phyloP scores from a whole-genome alignment of 2,888 invertebrate genomes.

The Drosophila ezoana region DNA sequence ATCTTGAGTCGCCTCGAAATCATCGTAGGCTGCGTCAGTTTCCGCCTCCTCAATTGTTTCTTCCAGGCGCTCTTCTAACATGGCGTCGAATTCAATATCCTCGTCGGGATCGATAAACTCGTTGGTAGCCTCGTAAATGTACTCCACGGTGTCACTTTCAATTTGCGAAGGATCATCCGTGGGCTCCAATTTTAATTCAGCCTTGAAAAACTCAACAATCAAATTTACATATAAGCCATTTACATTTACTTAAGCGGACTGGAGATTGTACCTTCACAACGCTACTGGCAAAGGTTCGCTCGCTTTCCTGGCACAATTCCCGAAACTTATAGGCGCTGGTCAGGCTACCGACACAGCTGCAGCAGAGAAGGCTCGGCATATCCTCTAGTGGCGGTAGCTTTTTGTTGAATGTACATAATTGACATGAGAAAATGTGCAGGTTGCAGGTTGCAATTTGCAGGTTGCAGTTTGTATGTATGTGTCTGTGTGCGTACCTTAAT shows the following conservation, averaged over 20 bases:
- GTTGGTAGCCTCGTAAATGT: slow-evolving; percentile 65
- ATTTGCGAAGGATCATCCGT: slow-evolving; percentile 56
- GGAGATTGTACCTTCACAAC: slow-evolving; percentile 71
- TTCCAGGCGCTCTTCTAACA: slow-evolving; percentile 66
- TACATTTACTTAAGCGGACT: neutral
- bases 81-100: slow-evolving; percentile 70
- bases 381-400: slow-evolving; percentile 79
- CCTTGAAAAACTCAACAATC: slow-evolving; percentile 43
- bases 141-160: slow-evolving; percentile 57
- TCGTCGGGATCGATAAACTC: slow-evolving; percentile 79
- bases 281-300: slow-evolving; percentile 75
- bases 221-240: neutral
- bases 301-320: slow-evolving; percentile 81
- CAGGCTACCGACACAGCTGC: slow-evolving; percentile 72
- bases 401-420: neutral
- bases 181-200: slow-evolving; percentile 76
- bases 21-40: slow-evolving; percentile 28
- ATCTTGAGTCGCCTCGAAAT: slow-evolving; percentile 37
- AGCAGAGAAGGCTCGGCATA: slow-evolving; percentile 82
- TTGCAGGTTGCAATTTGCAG: neutral
- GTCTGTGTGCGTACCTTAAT: slow-evolving; percentile 64
- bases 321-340: slow-evolving; percentile 80
- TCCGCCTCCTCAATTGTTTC: slow-evolving; percentile 53
- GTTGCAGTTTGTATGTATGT: neutral
- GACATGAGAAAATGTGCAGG: neutral